These are phyloP conservation scores for Saguinus imperator DNA, from an alignment of 2,113 vertebrate genomes.

Conservation along the genomic window DNA sequence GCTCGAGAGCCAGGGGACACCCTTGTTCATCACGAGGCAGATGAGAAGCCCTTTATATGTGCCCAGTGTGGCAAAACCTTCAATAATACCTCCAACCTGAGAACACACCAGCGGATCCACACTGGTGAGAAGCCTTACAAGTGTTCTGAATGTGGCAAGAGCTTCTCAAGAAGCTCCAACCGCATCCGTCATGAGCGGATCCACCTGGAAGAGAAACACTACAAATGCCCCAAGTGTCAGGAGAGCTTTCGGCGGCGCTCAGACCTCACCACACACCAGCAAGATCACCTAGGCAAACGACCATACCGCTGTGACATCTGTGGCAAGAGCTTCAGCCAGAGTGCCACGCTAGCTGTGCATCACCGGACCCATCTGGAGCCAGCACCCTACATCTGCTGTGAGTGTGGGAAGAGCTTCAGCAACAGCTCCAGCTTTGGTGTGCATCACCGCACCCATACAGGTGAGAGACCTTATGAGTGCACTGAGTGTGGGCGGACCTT, in stretches of 20 bases:
- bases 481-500: slow-evolving; percentile 72
- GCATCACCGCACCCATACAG: slow-evolving; percentile 74
- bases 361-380: slow-evolving; percentile 74
- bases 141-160: slow-evolving; percentile 77
- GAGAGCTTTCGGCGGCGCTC: slow-evolving; percentile 77
- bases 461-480: background rate
- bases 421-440: slow-evolving; percentile 80
- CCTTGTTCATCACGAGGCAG: background rate
- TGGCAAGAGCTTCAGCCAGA: slow-evolving; percentile 77
- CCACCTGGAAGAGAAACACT: slow-evolving; percentile 79
- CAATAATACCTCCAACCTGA: slow-evolving; percentile 62
- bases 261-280: slow-evolving; percentile 75
- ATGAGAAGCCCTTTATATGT: slow-evolving; percentile 68
- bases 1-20: background rate
- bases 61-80: slow-evolving; percentile 76
- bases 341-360: slow-evolving; percentile 64
- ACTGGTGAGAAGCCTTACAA: slow-evolving; percentile 60
- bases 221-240: slow-evolving; percentile 77
- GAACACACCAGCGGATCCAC: slow-evolving; percentile 66
- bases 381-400: slow-evolving; percentile 75
- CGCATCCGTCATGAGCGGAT: slow-evolving; percentile 75
- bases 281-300: slow-evolving; percentile 75
- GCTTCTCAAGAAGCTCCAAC: slow-evolving; percentile 75
- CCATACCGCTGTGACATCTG: slow-evolving; percentile 79
- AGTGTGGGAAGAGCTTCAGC: slow-evolving; percentile 79